Evolutionary conservation across 92 coral and sea anemone species (phyloP).

Genomic region (Montipora capitata): DNA sequence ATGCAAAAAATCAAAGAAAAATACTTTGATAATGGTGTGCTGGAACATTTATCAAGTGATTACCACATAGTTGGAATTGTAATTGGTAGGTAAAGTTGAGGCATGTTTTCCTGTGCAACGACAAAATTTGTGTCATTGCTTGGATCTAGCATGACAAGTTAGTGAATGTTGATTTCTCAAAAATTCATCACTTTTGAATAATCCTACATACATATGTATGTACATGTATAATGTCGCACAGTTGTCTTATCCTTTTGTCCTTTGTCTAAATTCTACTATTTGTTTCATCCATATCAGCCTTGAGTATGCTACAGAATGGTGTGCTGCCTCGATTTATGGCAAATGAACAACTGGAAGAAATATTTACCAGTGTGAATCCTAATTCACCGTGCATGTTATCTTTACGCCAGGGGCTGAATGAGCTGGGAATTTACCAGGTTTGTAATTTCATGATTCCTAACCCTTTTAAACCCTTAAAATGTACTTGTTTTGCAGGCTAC

Average conservation of each 20-base stretch:
- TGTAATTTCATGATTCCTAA: background rate
- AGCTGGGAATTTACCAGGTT: background rate
- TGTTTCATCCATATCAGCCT: background rate
- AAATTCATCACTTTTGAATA: too few relatives aligned
- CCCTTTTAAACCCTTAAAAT: background rate
- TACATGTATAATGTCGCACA: too few relatives aligned
- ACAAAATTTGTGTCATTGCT: too few relatives aligned
- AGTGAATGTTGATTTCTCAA: too few relatives aligned
- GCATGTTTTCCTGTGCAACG: background rate
- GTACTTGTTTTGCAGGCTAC: background rate
- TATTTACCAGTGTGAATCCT: background rate
- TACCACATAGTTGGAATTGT: constrained; percentile 4
- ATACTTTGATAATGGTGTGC: constrained; percentile 25
- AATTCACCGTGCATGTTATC: too few relatives aligned
- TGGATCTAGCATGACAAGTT: too few relatives aligned
- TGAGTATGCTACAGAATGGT: background rate
- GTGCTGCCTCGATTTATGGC: background rate
- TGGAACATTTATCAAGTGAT: background rate
- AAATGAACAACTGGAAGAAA: background rate
- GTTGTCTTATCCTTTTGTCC: too few relatives aligned
- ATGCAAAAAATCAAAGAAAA: constrained; percentile 16
- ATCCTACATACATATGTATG: too few relatives aligned
- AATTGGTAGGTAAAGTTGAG: constrained; percentile 4
- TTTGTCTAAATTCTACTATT: too few relatives aligned
- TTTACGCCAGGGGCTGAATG: background rate